phyloP scores from a whole-genome alignment of 2,797 vertebrate genomes.

The Gephyroberyx darwinii region DNA sequence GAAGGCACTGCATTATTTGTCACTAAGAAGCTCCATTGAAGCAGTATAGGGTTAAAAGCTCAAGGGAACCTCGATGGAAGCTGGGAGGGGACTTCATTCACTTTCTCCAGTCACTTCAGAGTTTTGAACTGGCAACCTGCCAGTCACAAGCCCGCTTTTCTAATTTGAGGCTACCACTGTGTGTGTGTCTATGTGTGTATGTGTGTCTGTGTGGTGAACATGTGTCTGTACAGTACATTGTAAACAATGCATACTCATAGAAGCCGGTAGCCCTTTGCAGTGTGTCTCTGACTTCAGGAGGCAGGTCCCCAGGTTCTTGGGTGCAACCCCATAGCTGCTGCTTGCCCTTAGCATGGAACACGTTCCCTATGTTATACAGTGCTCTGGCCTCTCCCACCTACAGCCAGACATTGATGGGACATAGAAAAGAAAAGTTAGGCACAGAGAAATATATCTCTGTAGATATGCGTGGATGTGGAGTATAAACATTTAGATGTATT shows the following conservation, averaged over 20 bases:
- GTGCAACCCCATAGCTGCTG: slow-evolving; percentile 89
- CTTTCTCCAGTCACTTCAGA: too few species aligned
- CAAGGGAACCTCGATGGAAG: too few species aligned
- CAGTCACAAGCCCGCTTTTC: background rate
- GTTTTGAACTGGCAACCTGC: background rate
- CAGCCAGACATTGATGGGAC: slow-evolving; percentile 14
- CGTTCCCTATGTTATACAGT: slow-evolving; percentile 95
- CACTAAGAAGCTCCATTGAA: too few species aligned
- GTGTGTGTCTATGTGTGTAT: slow-evolving; percentile 1
- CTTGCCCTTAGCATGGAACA: slow-evolving; percentile 96
- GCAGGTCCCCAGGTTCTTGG: slow-evolving; percentile 90
- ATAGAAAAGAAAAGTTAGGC: background rate
- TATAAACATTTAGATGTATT: too few species aligned
- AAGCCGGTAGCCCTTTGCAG: slow-evolving; percentile 92
- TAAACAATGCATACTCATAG: slow-evolving; percentile 88
- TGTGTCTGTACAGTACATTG: background rate
- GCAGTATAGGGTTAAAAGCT: too few species aligned
- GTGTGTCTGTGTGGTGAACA: background rate
- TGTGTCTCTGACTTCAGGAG: slow-evolving; percentile 87
- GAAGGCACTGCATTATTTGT: too few species aligned
- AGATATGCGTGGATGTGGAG: background rate
- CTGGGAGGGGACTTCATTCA: too few species aligned
- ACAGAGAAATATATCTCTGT: background rate
- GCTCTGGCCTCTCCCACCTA: slow-evolving; percentile 96
- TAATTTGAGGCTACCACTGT: background rate